Percentiles rank a stretch among this genome's conserved stretches.
Evolutionary conservation across 2,888 invertebrate genomes (phyloP).

Genomic region (Nymphalis c-album): DNA sequence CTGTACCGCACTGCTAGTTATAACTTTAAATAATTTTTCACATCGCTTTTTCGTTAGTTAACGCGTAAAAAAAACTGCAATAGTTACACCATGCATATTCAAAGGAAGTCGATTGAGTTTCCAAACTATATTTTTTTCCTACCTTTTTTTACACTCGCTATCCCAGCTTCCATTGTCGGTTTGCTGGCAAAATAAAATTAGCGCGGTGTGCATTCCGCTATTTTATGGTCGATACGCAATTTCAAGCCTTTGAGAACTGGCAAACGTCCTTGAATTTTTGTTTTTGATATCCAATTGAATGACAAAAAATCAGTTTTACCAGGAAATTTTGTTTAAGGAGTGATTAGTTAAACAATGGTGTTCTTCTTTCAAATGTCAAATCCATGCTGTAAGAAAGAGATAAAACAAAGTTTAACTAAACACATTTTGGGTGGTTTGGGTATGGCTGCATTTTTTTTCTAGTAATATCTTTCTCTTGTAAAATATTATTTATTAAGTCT

Average conservation of each 20-base stretch:
- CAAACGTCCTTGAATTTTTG: neutral
- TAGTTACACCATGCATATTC: constrained; percentile 39
- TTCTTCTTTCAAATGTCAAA: too few species aligned
- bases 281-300: neutral
- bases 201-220: constrained; percentile 33
- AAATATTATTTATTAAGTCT: too few species aligned
- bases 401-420: too few species aligned
- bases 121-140: constrained; percentile 33
- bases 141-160: constrained; percentile 34
- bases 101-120: constrained; percentile 39
- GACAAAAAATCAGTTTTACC: neutral
- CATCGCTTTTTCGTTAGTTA: constrained; percentile 12
- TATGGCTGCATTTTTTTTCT: too few species aligned
- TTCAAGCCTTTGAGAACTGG: constrained; percentile 29
- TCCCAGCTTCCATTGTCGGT: constrained; percentile 36
- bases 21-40: constrained; percentile 14
- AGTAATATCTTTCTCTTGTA: too few species aligned
- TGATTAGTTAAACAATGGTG: too few species aligned
- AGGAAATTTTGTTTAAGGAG: too few species aligned
- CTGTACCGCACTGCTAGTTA: neutral
- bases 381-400: too few species aligned
- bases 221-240: constrained; percentile 35
- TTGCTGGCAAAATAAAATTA: constrained; percentile 38
- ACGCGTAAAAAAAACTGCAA: constrained; percentile 30
- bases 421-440: too few species aligned